Evolutionary conservation across 1,140 invertebrate genomes (phyloP).

Genomic region (Paraescarpia echinospica): DNA sequence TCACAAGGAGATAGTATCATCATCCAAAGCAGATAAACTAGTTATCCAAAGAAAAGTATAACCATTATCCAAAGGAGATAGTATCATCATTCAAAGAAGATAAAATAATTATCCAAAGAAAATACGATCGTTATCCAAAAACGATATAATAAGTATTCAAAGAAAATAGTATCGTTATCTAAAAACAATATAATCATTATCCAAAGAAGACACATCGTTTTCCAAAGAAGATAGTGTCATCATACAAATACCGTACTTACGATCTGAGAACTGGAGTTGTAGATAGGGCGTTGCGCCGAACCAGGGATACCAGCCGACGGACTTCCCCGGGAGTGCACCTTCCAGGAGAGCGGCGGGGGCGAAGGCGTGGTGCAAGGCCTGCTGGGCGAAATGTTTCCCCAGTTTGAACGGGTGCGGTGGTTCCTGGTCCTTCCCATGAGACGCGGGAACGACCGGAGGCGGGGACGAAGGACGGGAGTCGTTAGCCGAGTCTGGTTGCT

Average conservation of each 20-base stretch:
- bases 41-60: not conserved
- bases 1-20: too few species aligned
- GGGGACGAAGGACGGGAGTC: not conserved
- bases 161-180: too few species aligned
- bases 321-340: not conserved
- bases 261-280: not conserved
- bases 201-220: not conserved
- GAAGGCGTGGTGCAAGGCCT: slow-evolving; percentile 1
- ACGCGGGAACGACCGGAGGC: not conserved
- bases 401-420: not conserved
- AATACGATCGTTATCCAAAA: not conserved
- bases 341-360: not conserved
- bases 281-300: slow-evolving; percentile 1
- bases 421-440: not conserved
- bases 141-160: too few species aligned
- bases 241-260: not conserved
- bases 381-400: not conserved
- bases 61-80: not conserved
- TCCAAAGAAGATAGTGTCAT: not conserved
- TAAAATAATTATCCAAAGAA: not conserved
- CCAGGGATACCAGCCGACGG: slow-evolving; percentile 1
- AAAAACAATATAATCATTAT: too few species aligned
- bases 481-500: not conserved
- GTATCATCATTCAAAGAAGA: not conserved
- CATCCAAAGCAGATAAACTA: not conserved